Evolutionary conservation across 2,888 invertebrate genomes (phyloP), one percentile per base, ranked within the genome.

Genomic region (Amiota mariae): DNA sequence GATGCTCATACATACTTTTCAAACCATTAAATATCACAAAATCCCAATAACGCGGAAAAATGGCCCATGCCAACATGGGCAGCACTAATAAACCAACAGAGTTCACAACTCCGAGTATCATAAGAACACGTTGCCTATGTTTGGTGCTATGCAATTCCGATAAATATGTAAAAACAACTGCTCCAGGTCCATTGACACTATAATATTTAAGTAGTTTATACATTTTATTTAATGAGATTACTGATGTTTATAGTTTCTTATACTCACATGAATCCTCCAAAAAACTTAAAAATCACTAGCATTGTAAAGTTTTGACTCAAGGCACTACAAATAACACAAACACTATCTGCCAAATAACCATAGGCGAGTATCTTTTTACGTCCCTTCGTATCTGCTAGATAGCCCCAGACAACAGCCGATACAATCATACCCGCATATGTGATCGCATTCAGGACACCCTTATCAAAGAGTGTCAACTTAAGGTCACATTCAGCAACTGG

Each of bases 341-440:
- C 78, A 0, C 92, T 93, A 63, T 95, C 92, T 11, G 92, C 85
- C 64, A 94, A 86, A 84, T 93, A 93, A 0, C 95, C 95, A 84
- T 92, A 91, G 47, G 94, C 90, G 80, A 96, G 90, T 72, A 95
- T 91, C 83, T 92, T 92, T 78, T 92, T 92, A 75, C 94, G 91
- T 11, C 95, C 95, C 74, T 94, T 91, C 0, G 94, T 93, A 85
- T 95, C 95, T 0, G 95, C 94, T 8, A 95, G 88, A 85, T 93
- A 95, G 0, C 95, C 95, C 96, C 96, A 96, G 3, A 94, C 77
- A 86, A 94, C 91, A 0, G 94, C 94, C 56, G 95, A 94, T 0
- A 92, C 91, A 79, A 94, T 93, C 94, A 95, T 95, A 93, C 95
- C 95, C 85, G 93, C 91, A 89, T 95, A 95, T 6, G 94, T 93